phyloP scores from a whole-genome alignment of 1,140 invertebrate species.

The Plutomurus gul region DNA sequence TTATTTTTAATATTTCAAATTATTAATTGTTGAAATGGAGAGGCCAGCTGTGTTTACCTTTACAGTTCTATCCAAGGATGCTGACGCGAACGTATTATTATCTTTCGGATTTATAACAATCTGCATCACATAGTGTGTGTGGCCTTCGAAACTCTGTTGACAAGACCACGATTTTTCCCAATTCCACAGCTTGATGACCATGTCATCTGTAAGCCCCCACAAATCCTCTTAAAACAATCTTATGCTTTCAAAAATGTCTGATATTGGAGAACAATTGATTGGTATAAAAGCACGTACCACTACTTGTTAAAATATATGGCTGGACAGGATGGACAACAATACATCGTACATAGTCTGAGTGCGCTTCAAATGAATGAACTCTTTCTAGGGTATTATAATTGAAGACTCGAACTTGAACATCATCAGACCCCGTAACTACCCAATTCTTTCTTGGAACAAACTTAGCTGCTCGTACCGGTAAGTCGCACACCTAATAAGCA shows the following conservation, averaged over 20 bases:
- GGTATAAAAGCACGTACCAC: slow-evolving; percentile 69
- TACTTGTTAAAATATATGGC: slow-evolving; percentile 94
- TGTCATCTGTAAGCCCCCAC: slow-evolving; percentile 78
- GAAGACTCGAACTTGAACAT: slow-evolving; percentile 92
- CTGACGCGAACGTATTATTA: slow-evolving; percentile 99
- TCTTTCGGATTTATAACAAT: slow-evolving; percentile 99
- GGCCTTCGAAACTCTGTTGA: slow-evolving; percentile 96
- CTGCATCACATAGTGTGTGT: slow-evolving; percentile 99
- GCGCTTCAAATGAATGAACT: slow-evolving; percentile 95
- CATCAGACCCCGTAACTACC: slow-evolving; percentile 97
- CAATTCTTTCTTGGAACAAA: slow-evolving; percentile 98
- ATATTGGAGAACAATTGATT: background rate
- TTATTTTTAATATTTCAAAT: background rate
- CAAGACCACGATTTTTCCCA: slow-evolving; percentile 98
- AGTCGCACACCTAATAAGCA: slow-evolving; percentile 80
- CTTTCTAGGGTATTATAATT: slow-evolving; percentile 99
- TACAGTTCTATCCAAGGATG: slow-evolving; percentile 94
- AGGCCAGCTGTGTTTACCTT: slow-evolving; percentile 68
- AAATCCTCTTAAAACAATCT: slow-evolving; percentile 14
- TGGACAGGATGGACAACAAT: slow-evolving; percentile 97
- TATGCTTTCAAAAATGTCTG: background rate
- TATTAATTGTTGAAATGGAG: background rate
- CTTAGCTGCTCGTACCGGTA: slow-evolving; percentile 92
- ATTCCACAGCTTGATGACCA: slow-evolving; percentile 99
- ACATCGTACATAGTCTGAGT: slow-evolving; percentile 96